Percentiles rank a stretch among this genome's conserved stretches.
These are phyloP conservation scores for Scyliorhinus canicula DNA, from an alignment of 2,797 vertebrate genomes.

Conservation along the genomic window DNA sequence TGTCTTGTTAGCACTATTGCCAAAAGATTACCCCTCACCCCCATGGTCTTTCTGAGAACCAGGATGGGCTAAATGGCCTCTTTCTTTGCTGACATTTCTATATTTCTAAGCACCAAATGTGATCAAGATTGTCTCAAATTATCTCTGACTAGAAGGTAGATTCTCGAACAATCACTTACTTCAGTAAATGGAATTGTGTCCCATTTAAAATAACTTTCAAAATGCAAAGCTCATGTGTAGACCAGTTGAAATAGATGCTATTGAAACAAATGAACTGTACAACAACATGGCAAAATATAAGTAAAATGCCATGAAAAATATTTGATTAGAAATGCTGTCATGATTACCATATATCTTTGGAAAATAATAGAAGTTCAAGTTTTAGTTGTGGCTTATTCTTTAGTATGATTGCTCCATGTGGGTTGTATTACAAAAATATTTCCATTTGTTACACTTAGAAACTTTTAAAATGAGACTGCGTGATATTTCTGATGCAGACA, in stretches of 20 bases:
- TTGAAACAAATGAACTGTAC: background rate
- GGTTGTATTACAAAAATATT: conserved; percentile 30
- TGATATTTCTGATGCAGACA: conserved; percentile 4
- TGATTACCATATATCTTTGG: conserved; percentile 11
- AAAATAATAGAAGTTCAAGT: conserved; percentile 11
- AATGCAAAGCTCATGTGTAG: conserved; percentile 4
- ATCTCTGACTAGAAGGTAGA: background rate
- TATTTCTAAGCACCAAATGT: background rate
- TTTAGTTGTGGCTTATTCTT: conserved; percentile 29
- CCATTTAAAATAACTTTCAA: background rate
- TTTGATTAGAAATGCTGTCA: conserved; percentile 33
- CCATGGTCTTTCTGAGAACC: background rate
- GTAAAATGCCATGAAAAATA: conserved; percentile 24
- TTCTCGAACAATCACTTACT: background rate
- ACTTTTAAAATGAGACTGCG: background rate
- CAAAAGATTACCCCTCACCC: background rate
- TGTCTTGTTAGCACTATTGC: background rate
- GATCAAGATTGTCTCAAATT: background rate
- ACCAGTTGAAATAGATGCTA: conserved; percentile 34
- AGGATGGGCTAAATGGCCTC: background rate
- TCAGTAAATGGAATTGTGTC: background rate
- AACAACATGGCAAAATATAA: conserved; percentile 33
- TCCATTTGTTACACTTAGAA: conserved; percentile 29
- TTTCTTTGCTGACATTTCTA: conserved; percentile 3
- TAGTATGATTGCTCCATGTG: conserved; percentile 19